Evolutionary conservation across 2,888 invertebrate genomes (phyloP), one percentile per base, ranked within the genome.

Genomic region (Ophion obscuratus): DNA sequence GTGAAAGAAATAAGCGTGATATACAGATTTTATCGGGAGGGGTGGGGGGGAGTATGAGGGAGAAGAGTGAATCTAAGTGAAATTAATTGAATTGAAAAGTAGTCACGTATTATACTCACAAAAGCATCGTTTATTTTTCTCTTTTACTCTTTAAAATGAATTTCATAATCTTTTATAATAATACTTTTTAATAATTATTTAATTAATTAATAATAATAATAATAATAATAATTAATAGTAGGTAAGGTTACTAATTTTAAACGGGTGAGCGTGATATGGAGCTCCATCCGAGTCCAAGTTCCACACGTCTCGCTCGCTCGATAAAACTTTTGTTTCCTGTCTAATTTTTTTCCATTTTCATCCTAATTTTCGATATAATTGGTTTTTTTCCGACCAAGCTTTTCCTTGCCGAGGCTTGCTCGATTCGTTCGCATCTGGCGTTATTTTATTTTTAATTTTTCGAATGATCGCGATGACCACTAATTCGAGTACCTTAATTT

Each of bases 81-180:
- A 67, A 84, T 78, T 68, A 86, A 86, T 84, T 86, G 86, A 86
- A 86, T 86, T 84, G 83, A 86, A 78, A 74, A 81, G 80, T 80
- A 86, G 86, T 86, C 86, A 86, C 81, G 86, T 81, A 61, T 91
- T 91, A 93, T 94, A 93, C 91, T 94, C 93, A 93, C 93, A 94
- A 94, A 94, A 94, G 94, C 94, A 94, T 93, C 92, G 90, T 94
- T 94, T 94, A 94, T 94, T 94, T 90, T 92, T 89, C 92, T 92
- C 91, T 92, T 84, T 87, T 87, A 84, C 88, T 90, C 90, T 91
- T 92, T 91, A 91, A 92, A 93, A 92, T 93, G 93, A 94, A 93
- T 93, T 93, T 93, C 92, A 94, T 94, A 93, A 93, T 93, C 89
- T 92, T 93, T 91, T 92, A 91, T 93, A 92, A 93, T 94, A 93